phyloP scores from a whole-genome alignment of 2,113 vertebrate species.

The Dicrurus megarhynchus region DNA sequence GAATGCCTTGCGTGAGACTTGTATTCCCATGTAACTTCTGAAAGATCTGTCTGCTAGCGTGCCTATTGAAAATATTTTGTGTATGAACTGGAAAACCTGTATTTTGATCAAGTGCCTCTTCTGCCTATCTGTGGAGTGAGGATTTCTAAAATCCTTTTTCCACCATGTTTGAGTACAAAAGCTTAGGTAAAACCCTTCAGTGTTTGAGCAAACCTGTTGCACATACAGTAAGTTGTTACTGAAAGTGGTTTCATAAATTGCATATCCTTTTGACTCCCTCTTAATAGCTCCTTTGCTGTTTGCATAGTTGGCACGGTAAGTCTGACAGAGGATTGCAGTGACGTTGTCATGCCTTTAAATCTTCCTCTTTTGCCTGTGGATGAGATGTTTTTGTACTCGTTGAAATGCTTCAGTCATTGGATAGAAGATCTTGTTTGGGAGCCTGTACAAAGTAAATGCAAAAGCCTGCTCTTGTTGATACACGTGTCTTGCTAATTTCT shows the following conservation, averaged over 20 bases:
- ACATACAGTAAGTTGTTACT: not conserved
- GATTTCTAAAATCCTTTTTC: not conserved
- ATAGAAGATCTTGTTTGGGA: not conserved
- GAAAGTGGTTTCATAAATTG: not conserved
- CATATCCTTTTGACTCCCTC: not conserved
- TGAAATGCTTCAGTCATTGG: not conserved
- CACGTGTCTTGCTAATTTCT: not conserved
- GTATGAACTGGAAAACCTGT: not conserved
- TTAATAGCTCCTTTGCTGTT: not conserved
- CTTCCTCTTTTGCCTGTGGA: not conserved
- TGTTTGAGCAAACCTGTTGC: not conserved
- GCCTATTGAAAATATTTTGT: not conserved
- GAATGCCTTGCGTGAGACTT: not conserved
- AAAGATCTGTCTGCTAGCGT: not conserved
- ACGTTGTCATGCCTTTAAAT: not conserved
- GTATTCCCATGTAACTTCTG: not conserved
- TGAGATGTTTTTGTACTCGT: not conserved
- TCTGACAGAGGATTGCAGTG: not conserved
- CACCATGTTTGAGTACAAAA: rapidly evolving
- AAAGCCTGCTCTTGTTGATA: not conserved
- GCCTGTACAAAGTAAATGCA: not conserved
- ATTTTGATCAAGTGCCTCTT: not conserved
- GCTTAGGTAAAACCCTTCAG: not conserved
- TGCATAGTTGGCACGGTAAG: not conserved
- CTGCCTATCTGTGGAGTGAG: not conserved